Conservation (phyloP, 2,888 invertebrate genomes). For the Acheta domesticus region DNA sequence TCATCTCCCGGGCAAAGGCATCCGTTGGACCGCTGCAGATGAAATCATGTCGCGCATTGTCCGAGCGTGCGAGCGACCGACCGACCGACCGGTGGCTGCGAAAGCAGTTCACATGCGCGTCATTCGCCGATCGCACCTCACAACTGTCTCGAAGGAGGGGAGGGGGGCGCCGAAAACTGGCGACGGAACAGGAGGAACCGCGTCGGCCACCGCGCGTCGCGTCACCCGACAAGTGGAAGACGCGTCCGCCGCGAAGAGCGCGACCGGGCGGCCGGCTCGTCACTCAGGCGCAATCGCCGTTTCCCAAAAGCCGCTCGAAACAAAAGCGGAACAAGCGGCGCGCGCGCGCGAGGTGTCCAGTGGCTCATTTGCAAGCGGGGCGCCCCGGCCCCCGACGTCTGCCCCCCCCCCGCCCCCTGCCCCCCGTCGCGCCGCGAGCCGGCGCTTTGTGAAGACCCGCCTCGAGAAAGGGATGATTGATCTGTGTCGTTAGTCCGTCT, state of each 20-base stretch:
- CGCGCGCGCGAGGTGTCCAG: background rate
- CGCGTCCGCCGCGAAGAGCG: background rate
- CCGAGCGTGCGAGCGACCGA: background rate
- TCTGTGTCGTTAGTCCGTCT: constrained; percentile 18
- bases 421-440: background rate
- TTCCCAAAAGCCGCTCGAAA: constrained; percentile 18
- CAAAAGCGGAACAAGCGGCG: constrained; percentile 7
- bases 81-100: no score
- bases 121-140: no score
- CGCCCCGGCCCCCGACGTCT: background rate
- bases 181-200: background rate
- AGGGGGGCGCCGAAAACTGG: background rate
- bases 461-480: constrained; percentile 18
- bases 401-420: no score
- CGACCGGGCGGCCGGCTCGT: background rate
- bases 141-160: background rate
- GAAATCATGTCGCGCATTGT: background rate
- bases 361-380: constrained; percentile 1
- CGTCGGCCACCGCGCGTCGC: background rate
- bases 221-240: background rate
- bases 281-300: constrained; percentile 1
- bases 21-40: constrained; percentile 9
- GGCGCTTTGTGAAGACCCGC: background rate
- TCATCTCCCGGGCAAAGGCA: background rate
- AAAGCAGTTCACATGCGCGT: no score